These are phyloP conservation scores for Apotomis betuletana DNA, from an alignment of 2,888 invertebrate genomes.

Conservation along the genomic window DNA sequence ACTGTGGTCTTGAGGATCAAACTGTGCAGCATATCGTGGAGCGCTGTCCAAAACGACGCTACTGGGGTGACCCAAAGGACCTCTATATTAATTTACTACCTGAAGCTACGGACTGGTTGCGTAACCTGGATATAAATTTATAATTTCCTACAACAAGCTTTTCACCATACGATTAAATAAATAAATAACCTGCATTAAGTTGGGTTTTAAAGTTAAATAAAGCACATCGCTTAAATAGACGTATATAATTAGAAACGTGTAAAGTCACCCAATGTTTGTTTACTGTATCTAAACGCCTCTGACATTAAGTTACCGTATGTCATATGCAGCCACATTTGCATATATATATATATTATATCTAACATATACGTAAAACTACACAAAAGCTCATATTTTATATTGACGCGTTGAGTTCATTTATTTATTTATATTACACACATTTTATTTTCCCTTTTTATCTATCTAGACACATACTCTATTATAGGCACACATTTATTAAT, in stretches of 20 bases:
- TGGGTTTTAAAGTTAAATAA: too few relatives aligned
- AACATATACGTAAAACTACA: constrained; percentile 53
- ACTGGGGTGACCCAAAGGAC: too few relatives aligned
- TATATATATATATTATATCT: constrained; percentile 24
- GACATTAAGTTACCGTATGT: constrained; percentile 1
- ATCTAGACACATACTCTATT: constrained; percentile 70
- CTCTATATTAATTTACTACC: too few relatives aligned
- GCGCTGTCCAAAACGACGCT: too few relatives aligned
- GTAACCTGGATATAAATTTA: too few relatives aligned
- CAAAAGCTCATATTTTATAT: constrained; percentile 66
- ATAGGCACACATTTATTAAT: constrained; percentile 77
- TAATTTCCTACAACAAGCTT: too few relatives aligned
- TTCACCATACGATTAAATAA: too few relatives aligned
- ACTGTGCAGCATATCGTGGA: too few relatives aligned
- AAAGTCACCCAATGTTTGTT: neutral
- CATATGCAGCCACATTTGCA: constrained; percentile 9
- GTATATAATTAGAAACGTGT: neutral
- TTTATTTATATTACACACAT: constrained; percentile 60
- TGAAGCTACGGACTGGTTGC: too few relatives aligned
- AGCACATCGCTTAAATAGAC: too few relatives aligned
- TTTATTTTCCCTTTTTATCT: constrained; percentile 63
- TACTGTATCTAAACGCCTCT: neutral
- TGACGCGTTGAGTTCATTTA: constrained; percentile 59
- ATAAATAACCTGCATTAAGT: too few relatives aligned
- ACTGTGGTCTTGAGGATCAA: too few relatives aligned